Evolutionary conservation across 2,797 vertebrate species (phyloP), one percentile per base, ranked within the genome.

Genomic region (Tragopan temminckii): DNA sequence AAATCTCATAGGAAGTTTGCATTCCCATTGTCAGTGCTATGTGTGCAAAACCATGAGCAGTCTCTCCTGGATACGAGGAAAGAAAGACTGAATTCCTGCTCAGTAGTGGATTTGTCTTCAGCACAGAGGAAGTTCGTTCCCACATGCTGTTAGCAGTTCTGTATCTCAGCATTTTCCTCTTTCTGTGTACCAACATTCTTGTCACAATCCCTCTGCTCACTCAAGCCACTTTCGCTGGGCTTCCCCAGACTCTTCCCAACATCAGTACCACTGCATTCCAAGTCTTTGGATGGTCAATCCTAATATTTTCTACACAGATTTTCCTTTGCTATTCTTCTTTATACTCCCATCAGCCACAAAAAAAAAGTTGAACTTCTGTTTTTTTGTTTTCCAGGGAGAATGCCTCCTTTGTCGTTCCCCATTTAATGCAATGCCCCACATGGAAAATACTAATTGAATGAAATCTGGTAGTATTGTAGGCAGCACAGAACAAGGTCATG

Each of bases 351-450:
- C 83, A 55, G 13, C 16, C 17, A 21, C 69, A 45, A 50, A 50
- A 52, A 45, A 52, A 31, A 53, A 50, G 45, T 27, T 85, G 55
- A 70, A 45, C 35, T 83, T 83, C 61, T 80, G 45, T 45, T 75
- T 75, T 29, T 21, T 14, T 4, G 0, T 67, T 48, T 72, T 25
- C 31, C 24, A 21, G 29, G 45, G n/a, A 87, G n/a, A 67, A 71
- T 0, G 1, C 7, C 13, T 50, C 38, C n/a, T 21, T n/a, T 2
- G 1, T 15, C 7, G 0, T 24, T 45, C 36, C 52, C 29, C 52
- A 21, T 13, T 31, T 43, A 4, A 36, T 55, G 52, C n/a, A 79
- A 46, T 23, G 17, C 24, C 27, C 40, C 27, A 8, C 40, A 52
- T 45, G 33, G 68, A 75, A 86, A 70, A 75, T 25, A 62, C 8